Conservation (phyloP, 2,797 vertebrate species). For the Galagoides demidoff region DNA sequence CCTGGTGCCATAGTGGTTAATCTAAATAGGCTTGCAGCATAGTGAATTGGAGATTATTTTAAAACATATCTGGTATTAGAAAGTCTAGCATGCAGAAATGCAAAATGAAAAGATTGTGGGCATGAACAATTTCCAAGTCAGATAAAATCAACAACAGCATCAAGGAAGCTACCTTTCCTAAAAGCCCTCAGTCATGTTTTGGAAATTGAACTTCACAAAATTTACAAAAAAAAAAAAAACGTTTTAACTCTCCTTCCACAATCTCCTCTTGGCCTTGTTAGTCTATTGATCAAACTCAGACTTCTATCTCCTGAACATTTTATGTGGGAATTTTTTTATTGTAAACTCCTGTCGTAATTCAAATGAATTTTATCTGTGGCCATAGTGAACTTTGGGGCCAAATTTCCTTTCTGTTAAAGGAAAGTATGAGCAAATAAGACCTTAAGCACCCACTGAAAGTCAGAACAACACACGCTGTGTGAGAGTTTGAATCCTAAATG, state of each 20-base stretch:
- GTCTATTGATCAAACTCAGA: conserved; percentile 78
- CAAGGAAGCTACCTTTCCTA: conserved; percentile 45
- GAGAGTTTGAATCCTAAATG: conserved; percentile 52
- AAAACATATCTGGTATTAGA: conserved; percentile 67
- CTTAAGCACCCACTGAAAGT: conserved; percentile 9
- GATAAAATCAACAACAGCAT: conserved; percentile 69
- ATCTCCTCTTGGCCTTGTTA: conserved; percentile 69
- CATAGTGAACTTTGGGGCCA: conserved; percentile 64
- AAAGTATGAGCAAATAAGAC: conserved; percentile 29
- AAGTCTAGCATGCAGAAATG: conserved; percentile 72
- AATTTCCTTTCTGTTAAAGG: conserved; percentile 71
- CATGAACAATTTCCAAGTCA: conserved; percentile 77
- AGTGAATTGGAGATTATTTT: conserved; percentile 70
- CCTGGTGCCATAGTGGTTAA: conserved; percentile 73
- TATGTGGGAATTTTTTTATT: conserved; percentile 78
- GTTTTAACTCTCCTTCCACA: conserved; percentile 76
- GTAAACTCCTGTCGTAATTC: conserved; percentile 74
- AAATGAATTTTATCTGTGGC: conserved; percentile 82
- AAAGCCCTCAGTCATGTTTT: conserved; percentile 60
- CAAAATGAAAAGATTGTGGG: conserved; percentile 73
- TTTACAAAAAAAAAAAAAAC: conserved; percentile 45
- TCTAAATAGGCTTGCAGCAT: conserved; percentile 70
- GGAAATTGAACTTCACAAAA: conserved; percentile 74
- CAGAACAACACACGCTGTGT: conserved; percentile 20
- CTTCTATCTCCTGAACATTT: conserved; percentile 75